These are phyloP conservation scores for Dryas iulia DNA, from an alignment of 1,140 invertebrate species.

Conservation along the genomic window DNA sequence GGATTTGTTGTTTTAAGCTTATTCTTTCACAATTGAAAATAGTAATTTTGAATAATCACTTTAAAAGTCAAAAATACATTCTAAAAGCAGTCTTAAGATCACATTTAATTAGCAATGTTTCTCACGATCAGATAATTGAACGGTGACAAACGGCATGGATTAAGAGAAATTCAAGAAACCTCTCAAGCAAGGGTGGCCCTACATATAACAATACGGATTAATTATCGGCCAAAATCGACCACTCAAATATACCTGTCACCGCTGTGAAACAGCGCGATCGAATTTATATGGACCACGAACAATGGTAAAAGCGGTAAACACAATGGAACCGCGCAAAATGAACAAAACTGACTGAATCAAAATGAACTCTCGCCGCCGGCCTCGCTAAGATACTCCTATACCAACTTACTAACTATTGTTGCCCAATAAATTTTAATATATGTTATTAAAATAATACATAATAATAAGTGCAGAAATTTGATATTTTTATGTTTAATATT, in stretches of 20 bases:
- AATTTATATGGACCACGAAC: conserved; percentile 74
- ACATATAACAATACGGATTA: conserved; percentile 77
- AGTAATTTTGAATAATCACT: no score
- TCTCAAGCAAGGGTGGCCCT: conserved; percentile 58
- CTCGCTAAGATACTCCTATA: conserved; percentile 38
- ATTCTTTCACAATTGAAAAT: no score
- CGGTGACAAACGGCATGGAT: conserved; percentile 8
- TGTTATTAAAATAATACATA: not conserved
- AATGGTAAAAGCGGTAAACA: conserved; percentile 76
- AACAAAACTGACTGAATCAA: conserved; percentile 49
- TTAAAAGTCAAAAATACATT: no score
- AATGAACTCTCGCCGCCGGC: conserved; percentile 45
- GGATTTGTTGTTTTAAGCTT: no score
- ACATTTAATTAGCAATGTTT: not conserved
- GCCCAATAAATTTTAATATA: conserved; percentile 23
- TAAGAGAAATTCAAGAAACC: conserved; percentile 2
- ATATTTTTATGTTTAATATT: not conserved
- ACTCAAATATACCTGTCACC: conserved; percentile 79
- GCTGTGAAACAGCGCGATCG: conserved; percentile 61
- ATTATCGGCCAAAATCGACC: conserved; percentile 76
- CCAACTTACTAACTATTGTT: conserved; percentile 46
- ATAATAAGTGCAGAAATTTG: not conserved
- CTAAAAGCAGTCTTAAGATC: not conserved
- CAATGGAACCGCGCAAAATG: conserved; percentile 63
- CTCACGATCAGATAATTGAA: not conserved